Percentiles rank a stretch among this genome's conserved stretches.
phyloP scores from a whole-genome alignment of 2,113 vertebrate genomes.

The Takifugu bimaculatus region DNA sequence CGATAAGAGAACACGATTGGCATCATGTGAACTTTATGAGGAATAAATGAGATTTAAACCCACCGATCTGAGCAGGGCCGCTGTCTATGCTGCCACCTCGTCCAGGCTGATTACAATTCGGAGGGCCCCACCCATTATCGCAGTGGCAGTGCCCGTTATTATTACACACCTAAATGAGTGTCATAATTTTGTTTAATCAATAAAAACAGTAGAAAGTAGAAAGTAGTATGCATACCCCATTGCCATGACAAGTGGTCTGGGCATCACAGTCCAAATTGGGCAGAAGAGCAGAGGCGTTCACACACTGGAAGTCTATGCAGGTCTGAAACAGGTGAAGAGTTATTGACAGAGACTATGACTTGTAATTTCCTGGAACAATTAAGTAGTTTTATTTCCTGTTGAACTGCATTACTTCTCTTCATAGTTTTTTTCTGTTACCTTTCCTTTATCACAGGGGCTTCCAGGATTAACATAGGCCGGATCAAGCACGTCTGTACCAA shows the following conservation, averaged over 20 bases:
- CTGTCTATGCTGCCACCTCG: conserved; percentile 83
- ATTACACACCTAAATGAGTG: conserved; percentile 75
- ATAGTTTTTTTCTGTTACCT: conserved; percentile 61
- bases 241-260: conserved; percentile 68
- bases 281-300: conserved; percentile 72
- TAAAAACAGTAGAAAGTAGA: background rate
- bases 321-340: conserved; percentile 59
- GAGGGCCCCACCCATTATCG: conserved; percentile 74
- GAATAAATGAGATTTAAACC: background rate
- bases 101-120: conserved; percentile 66
- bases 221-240: conserved; percentile 72
- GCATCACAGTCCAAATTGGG: conserved; percentile 75
- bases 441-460: conserved; percentile 76
- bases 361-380: background rate
- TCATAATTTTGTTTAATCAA: background rate
- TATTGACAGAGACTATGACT: background rate
- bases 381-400: background rate
- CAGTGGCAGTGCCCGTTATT: conserved; percentile 79
- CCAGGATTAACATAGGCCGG: conserved; percentile 82
- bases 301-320: conserved; percentile 78
- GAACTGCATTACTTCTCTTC: background rate
- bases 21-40: background rate
- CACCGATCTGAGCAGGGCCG: conserved; percentile 79
- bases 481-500: conserved; percentile 82
- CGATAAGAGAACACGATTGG: background rate